These are phyloP conservation scores for Charadrius vociferus DNA, from an alignment of 2,113 vertebrate genomes.

Conservation along the genomic window DNA sequence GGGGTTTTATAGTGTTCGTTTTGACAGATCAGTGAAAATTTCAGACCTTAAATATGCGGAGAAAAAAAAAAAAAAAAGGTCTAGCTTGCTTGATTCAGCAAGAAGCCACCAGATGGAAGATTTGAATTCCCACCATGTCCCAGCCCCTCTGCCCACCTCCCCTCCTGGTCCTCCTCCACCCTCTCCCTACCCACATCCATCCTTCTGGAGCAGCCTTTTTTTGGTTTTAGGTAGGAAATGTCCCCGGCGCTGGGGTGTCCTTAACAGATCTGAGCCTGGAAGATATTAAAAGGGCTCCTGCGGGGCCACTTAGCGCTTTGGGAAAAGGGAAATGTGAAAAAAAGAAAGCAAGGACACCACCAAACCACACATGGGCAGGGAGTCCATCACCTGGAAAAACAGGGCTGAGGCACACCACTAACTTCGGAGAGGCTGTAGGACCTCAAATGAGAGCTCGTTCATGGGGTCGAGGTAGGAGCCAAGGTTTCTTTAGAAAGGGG, in stretches of 20 bases:
- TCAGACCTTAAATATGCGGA: background rate
- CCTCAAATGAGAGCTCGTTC: background rate
- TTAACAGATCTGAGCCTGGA: background rate
- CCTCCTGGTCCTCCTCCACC: background rate
- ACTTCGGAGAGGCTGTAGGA: background rate
- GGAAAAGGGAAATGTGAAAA: background rate
- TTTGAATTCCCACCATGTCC: background rate
- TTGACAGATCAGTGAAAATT: background rate
- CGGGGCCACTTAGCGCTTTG: accelerated
- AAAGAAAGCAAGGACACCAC: background rate
- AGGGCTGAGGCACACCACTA: background rate
- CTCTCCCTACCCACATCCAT: background rate
- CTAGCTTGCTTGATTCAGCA: background rate
- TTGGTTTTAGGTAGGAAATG: background rate
- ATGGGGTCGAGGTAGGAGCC: accelerated
- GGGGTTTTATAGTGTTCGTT: background rate
- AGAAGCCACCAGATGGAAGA: background rate
- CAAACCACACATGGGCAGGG: no score
- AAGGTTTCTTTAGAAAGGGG: background rate
- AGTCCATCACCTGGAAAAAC: background rate
- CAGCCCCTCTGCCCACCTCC: background rate
- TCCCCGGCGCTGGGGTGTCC: background rate
- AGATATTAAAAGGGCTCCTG: background rate
- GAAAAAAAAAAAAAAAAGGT: background rate
- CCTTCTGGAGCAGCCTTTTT: background rate